Conservation (phyloP, 2,113 vertebrate species). For the Mus musculus region GRCm39 chr3:102832001-102832500, state of each 20-base stretch:
- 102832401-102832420: neutral
- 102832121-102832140: neutral
- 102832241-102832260: neutral
- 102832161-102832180: neutral
- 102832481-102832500: slow-evolving; percentile 61
- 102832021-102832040: neutral
- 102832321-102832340: slow-evolving; percentile 7
- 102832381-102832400: slow-evolving; percentile 6
- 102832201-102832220: neutral
- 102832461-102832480: slow-evolving; percentile 28
- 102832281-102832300: neutral
- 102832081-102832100: neutral
- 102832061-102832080: neutral
- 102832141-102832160: neutral
- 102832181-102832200: neutral
- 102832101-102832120: neutral
- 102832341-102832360: slow-evolving; percentile 24
- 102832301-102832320: neutral
- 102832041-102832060: neutral
- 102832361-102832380: slow-evolving; percentile 53
- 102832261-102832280: neutral
- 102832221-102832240: neutral
- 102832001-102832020: neutral
- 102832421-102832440: neutral
- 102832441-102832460: slow-evolving; percentile 4